These are phyloP conservation scores for Colossoma macropomum DNA, from an alignment of 2,113 vertebrate species.

Conservation along the genomic window DNA sequence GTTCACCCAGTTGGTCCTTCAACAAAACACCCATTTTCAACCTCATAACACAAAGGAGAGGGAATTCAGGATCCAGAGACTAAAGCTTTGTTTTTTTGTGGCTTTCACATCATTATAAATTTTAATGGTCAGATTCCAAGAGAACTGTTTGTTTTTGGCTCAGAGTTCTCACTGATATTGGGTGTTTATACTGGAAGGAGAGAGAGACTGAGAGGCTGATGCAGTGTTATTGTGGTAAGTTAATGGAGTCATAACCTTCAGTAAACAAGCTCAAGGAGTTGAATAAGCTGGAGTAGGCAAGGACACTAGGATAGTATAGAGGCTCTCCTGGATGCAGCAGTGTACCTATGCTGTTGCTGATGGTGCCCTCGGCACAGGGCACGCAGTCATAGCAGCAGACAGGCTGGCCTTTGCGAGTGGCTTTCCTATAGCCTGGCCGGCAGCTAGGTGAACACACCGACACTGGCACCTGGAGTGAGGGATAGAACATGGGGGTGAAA, in stretches of 20 bases:
- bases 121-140: background rate
- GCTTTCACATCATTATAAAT: background rate
- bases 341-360: constrained; percentile 79
- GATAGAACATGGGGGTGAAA: too few species aligned
- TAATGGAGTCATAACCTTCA: constrained; percentile 22
- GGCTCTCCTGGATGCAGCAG: constrained; percentile 40
- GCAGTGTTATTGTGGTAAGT: background rate
- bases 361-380: constrained; percentile 78
- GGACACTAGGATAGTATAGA: constrained; percentile 57
- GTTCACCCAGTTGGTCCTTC: too few species aligned
- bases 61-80: background rate
- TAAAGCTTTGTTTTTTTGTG: background rate
- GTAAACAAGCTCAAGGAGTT: too few species aligned
- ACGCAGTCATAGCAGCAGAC: constrained; percentile 83
- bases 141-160: too few species aligned
- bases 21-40: too few species aligned
- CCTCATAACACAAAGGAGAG: background rate
- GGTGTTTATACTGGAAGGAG: background rate
- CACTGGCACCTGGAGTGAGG: constrained; percentile 38
- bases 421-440: constrained; percentile 75
- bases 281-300: constrained; percentile 58
- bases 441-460: constrained; percentile 66
- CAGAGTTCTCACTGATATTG: background rate
- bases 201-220: background rate
- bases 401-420: constrained; percentile 74